Conservation (phyloP, 2,888 invertebrate species). For the Invenusta paracnida region DNA sequence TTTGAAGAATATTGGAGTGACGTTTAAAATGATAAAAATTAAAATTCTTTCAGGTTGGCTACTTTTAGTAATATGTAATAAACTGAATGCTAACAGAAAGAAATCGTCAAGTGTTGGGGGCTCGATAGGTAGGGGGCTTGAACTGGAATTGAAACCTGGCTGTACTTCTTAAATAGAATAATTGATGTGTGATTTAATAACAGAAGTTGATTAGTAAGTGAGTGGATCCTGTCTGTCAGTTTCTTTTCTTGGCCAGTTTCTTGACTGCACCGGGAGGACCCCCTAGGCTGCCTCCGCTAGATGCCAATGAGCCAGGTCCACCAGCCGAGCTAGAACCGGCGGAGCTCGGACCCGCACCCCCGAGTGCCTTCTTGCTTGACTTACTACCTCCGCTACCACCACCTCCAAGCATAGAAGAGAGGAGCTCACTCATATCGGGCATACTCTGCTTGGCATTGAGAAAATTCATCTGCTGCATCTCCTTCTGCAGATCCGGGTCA, state of each 20-base stretch:
- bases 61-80: too few relatives aligned
- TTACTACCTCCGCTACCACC: background rate
- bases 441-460: conserved; percentile 71
- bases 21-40: too few relatives aligned
- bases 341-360: background rate
- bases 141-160: too few relatives aligned
- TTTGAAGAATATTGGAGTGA: too few relatives aligned
- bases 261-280: background rate
- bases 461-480: conserved; percentile 67
- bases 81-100: too few relatives aligned
- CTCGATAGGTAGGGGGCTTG: too few relatives aligned
- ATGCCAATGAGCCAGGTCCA: background rate
- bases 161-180: too few relatives aligned
- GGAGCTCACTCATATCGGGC: conserved; percentile 83
- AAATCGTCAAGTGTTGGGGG: too few relatives aligned
- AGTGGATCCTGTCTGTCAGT: too few relatives aligned
- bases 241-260: background rate
- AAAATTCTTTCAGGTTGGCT: too few relatives aligned
- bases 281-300: background rate
- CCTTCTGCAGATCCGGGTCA: conserved; percentile 89
- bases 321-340: background rate
- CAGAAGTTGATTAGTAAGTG: too few relatives aligned
- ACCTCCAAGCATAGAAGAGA: background rate
- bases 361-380: background rate
- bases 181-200: too few relatives aligned